These are phyloP conservation scores for Proales similis DNA, from an alignment of 1,140 invertebrate genomes.

Conservation along the genomic window DNA sequence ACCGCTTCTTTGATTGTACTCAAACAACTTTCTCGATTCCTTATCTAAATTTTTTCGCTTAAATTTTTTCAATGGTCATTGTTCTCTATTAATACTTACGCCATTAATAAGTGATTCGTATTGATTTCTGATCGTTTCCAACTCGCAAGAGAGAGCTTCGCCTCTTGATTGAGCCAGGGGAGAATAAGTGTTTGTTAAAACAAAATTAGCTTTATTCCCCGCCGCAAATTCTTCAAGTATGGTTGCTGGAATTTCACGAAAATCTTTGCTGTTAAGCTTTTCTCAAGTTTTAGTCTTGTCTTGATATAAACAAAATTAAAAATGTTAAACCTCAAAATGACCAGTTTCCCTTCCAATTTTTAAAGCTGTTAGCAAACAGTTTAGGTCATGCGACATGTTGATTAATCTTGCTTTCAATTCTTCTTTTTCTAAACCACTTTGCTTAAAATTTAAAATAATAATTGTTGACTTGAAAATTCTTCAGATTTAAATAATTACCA, in stretches of 20 bases:
- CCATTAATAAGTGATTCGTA: conserved; percentile 28
- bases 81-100: conserved; percentile 14
- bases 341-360: conserved; percentile 12
- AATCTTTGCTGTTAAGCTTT: conserved; percentile 7
- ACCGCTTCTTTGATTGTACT: too few species aligned
- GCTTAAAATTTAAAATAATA: background rate
- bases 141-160: conserved; percentile 39
- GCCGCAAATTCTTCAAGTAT: background rate
- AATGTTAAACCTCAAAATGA: conserved; percentile 25
- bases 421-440: conserved; percentile 35
- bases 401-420: conserved; percentile 29
- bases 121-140: conserved; percentile 39
- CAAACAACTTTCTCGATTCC: background rate
- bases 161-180: background rate
- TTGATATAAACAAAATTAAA: too few species aligned
- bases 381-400: conserved; percentile 32
- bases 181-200: too few species aligned
- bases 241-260: background rate
- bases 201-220: too few species aligned
- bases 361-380: conserved; percentile 4
- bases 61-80: background rate
- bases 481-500: conserved; percentile 9
- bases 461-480: too few species aligned
- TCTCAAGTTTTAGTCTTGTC: conserved; percentile 20
- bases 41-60: background rate